Conservation (phyloP, 2,113 vertebrate species). For the Xiphophorus maculatus region DNA sequence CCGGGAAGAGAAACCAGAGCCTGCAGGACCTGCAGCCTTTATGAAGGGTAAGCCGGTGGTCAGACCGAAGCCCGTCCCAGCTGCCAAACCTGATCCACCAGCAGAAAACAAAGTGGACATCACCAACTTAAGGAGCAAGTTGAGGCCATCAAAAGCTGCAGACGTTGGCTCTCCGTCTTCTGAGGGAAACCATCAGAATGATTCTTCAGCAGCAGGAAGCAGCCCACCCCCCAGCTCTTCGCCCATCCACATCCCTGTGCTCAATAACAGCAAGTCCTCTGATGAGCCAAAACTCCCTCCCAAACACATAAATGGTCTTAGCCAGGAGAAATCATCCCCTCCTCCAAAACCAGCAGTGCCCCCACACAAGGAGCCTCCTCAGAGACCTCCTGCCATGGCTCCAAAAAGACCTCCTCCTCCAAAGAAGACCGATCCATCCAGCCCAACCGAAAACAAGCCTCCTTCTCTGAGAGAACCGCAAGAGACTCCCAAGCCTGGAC, state of each 20-base stretch:
- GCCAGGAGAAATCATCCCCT: constrained; percentile 59
- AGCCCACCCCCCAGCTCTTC: constrained; percentile 34
- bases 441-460: constrained; percentile 76
- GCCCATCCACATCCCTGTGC: constrained; percentile 41
- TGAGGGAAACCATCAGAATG: constrained; percentile 53
- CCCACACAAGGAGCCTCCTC: constrained; percentile 76
- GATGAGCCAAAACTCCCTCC: constrained; percentile 76
- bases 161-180: constrained; percentile 71
- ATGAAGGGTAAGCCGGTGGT: constrained; percentile 89
- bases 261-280: constrained; percentile 59
- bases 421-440: constrained; percentile 82
- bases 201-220: constrained; percentile 9
- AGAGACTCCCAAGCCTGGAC: constrained; percentile 68
- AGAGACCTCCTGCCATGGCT: constrained; percentile 83
- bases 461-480: constrained; percentile 70
- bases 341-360: constrained; percentile 66
- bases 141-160: constrained; percentile 87
- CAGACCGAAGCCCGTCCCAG: constrained; percentile 87
- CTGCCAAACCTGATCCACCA: constrained; percentile 82
- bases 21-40: constrained; percentile 77
- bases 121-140: constrained; percentile 91
- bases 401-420: constrained; percentile 94
- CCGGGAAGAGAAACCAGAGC: constrained; percentile 85
- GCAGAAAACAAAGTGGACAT: constrained; percentile 90
- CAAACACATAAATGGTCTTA: constrained; percentile 82